A percentile compares a stretch with the other conserved stretches of the same genome.
Conservation (phyloP, 2,888 invertebrate genomes). For the Melieria omissa region DNA sequence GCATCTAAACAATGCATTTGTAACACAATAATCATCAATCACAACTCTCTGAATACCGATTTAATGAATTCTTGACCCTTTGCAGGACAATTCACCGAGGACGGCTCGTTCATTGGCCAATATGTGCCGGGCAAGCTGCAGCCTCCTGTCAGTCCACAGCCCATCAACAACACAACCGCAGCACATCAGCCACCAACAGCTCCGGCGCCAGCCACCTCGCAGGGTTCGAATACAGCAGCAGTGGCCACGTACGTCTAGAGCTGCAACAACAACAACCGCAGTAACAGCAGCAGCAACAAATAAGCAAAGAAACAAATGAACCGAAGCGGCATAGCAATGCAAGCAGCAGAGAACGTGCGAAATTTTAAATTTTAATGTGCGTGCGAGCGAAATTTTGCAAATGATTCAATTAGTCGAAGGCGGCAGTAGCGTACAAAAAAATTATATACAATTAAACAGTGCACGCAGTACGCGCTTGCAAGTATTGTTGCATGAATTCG, state of each 20-base stretch:
- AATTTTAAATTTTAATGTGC: not conserved
- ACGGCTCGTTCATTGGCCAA: conserved; percentile 97
- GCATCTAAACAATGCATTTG: too few relatives aligned
- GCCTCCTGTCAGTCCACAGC: conserved; percentile 69
- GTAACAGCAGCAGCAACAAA: not conserved
- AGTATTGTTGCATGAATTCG: not conserved
- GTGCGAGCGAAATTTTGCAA: not conserved
- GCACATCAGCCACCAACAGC: conserved; percentile 66
- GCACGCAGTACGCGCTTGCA: not conserved
- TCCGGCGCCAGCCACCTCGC: conserved; percentile 49
- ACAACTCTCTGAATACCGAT: too few relatives aligned
- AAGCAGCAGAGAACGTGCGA: not conserved
- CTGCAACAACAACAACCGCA: conserved; percentile 6
- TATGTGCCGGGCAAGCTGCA: conserved; percentile 87
- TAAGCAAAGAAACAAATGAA: not conserved
- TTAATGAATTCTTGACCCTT: not conserved
- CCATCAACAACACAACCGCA: conserved; percentile 53
- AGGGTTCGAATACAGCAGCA: conserved; percentile 59
- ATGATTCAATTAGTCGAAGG: not conserved
- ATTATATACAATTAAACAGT: not conserved
- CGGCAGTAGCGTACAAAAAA: not conserved
- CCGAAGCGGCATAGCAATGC: not conserved
- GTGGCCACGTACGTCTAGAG: conserved; percentile 66
- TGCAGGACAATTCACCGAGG: conserved; percentile 87
- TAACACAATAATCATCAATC: too few relatives aligned